These are phyloP conservation scores for Trimorus sp. DNA, from an alignment of 2,888 invertebrate genomes.

Conservation along the genomic window DNA sequence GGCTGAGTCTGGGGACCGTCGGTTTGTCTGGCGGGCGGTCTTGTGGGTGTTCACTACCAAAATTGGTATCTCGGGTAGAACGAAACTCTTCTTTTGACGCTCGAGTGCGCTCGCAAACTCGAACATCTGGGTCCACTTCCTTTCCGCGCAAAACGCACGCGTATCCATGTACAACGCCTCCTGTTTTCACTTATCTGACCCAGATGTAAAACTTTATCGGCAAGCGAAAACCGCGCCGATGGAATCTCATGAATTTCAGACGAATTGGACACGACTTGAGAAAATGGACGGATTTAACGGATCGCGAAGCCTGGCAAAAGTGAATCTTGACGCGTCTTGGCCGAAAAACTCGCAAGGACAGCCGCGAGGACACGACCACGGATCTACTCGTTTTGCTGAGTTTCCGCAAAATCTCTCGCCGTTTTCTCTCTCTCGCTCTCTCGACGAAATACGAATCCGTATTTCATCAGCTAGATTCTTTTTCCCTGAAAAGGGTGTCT, in stretches of 20 bases:
- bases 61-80: slow-evolving; percentile 64
- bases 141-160: slow-evolving; percentile 68
- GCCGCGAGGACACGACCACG: too few species aligned
- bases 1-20: slow-evolving; percentile 4
- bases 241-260: slow-evolving; percentile 59
- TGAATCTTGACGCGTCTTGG: slow-evolving; percentile 39
- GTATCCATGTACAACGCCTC: slow-evolving; percentile 72
- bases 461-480: too few species aligned
- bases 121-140: slow-evolving; percentile 70
- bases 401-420: not conserved
- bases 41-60: slow-evolving; percentile 58
- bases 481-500: too few species aligned
- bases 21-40: slow-evolving; percentile 1
- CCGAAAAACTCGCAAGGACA: too few species aligned
- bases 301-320: slow-evolving; percentile 47
- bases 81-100: slow-evolving; percentile 66
- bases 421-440: too few species aligned
- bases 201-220: slow-evolving; percentile 73
- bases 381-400: too few species aligned
- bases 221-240: slow-evolving; percentile 53
- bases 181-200: slow-evolving; percentile 81
- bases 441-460: too few species aligned
- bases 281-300: slow-evolving; percentile 43
- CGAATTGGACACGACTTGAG: slow-evolving; percentile 49
- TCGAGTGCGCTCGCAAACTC: slow-evolving; percentile 72